Conservation (phyloP, 2,888 invertebrate species). For the Melanostoma scalare region DNA sequence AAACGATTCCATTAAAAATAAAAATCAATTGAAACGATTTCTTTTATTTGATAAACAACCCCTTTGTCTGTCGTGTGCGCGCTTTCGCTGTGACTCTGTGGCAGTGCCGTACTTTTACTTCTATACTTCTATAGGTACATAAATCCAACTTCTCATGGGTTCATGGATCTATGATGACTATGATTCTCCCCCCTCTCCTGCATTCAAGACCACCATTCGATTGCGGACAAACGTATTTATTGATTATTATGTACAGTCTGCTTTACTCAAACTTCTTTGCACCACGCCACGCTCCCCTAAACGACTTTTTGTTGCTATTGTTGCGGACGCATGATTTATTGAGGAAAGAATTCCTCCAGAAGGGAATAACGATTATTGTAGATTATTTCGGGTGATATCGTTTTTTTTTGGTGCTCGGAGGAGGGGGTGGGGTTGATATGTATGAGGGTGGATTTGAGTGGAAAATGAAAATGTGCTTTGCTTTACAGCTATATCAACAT, state of each 20-base stretch:
- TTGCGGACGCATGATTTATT: conserved; percentile 70
- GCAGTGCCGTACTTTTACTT: neutral
- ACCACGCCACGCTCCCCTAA: conserved; percentile 42
- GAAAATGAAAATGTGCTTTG: conserved; percentile 17
- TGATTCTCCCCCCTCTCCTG: neutral
- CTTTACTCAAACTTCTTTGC: too few relatives aligned
- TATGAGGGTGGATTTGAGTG: neutral
- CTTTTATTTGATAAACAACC: conserved; percentile 62
- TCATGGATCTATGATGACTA: conserved; percentile 2
- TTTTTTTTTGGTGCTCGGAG: neutral
- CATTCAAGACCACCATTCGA: conserved; percentile 28
- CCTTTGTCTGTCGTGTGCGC: conserved; percentile 64
- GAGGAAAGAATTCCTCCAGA: conserved; percentile 65
- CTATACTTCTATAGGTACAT: neutral
- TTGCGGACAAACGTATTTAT: conserved; percentile 69
- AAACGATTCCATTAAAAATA: conserved; percentile 64
- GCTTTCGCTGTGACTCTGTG: conserved; percentile 17
- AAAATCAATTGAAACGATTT: conserved; percentile 62
- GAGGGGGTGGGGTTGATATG: neutral
- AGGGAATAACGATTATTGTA: conserved; percentile 65
- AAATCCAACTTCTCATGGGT: neutral
- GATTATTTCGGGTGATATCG: conserved; percentile 67
- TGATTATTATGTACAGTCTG: conserved; percentile 56
- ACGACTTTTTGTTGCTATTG: conserved; percentile 65
- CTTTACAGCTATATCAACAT: conserved; percentile 9